These are phyloP conservation scores for Gerris lacustris DNA, from an alignment of 2,888 invertebrate species.

Conservation along the genomic window DNA sequence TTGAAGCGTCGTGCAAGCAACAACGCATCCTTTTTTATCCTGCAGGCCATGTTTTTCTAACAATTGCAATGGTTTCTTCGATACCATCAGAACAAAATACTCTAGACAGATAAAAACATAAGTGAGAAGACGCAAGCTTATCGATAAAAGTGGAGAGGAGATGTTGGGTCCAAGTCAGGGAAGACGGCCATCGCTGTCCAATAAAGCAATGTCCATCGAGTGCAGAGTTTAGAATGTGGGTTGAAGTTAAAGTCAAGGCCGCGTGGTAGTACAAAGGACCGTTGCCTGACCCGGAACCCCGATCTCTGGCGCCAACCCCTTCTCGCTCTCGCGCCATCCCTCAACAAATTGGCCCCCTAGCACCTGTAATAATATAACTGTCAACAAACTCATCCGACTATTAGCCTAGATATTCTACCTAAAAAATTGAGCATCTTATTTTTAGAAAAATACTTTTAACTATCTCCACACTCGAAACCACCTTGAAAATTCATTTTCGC, in stretches of 20 bases:
- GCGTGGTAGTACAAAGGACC: background rate
- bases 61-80: too few species aligned
- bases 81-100: too few species aligned
- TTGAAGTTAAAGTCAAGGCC: background rate
- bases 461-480: background rate
- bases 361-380: constrained; percentile 3
- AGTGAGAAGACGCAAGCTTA: too few species aligned
- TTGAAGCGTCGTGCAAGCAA: too few species aligned
- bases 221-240: background rate
- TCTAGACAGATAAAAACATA: too few species aligned
- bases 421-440: constrained; percentile 1
- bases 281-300: constrained; percentile 2
- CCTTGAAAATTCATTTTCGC: background rate
- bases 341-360: background rate
- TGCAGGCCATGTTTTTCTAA: too few species aligned
- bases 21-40: too few species aligned
- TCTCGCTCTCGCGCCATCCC: background rate
- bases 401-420: background rate
- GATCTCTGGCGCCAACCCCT: background rate
- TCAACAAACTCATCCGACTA: background rate
- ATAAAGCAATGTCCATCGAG: background rate
- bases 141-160: too few species aligned
- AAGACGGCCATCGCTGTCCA: too few species aligned
- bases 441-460: constrained; percentile 3
- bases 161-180: too few species aligned